Conservation (phyloP, 64 coral and sea anemone species). For the Catalaphyllia jardinei region DNA sequence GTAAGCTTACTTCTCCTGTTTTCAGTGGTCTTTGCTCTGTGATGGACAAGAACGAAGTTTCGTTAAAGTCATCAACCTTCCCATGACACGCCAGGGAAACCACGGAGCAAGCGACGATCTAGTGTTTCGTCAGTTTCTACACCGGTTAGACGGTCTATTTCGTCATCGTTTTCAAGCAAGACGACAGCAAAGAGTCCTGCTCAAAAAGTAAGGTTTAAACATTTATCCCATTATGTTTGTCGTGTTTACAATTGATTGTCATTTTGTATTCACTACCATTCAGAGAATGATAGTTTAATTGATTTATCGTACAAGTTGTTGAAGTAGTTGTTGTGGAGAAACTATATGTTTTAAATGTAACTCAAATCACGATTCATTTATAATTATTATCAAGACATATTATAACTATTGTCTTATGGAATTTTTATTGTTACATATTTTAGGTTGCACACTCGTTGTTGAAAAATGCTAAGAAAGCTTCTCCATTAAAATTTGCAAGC, state of each 20-base stretch:
- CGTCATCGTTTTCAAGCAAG: not conserved
- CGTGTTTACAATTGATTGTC: not conserved
- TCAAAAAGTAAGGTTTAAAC: not conserved
- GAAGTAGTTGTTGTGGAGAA: too few species aligned
- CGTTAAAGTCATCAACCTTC: not conserved
- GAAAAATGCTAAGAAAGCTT: not conserved
- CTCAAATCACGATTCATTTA: too few species aligned
- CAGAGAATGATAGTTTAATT: too few species aligned
- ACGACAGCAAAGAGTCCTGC: not conserved
- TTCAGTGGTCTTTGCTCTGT: not conserved
- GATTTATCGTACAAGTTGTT: too few species aligned
- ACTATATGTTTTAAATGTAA: too few species aligned
- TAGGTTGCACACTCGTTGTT: slow-evolving; percentile 12
- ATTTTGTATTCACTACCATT: too few species aligned
- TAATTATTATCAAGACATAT: not conserved
- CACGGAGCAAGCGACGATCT: not conserved
- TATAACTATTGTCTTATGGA: not conserved
- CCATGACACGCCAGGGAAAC: not conserved
- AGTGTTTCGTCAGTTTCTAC: not conserved
- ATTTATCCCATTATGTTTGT: not conserved
- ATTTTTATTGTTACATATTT: not conserved
- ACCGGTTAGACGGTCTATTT: slow-evolving; percentile 1
- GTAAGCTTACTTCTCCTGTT: not conserved
- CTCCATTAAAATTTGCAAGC: not conserved
- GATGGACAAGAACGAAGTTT: not conserved